Evolutionary conservation across 2,888 invertebrate genomes (phyloP).

Genomic region (Acholoe squamosa): DNA sequence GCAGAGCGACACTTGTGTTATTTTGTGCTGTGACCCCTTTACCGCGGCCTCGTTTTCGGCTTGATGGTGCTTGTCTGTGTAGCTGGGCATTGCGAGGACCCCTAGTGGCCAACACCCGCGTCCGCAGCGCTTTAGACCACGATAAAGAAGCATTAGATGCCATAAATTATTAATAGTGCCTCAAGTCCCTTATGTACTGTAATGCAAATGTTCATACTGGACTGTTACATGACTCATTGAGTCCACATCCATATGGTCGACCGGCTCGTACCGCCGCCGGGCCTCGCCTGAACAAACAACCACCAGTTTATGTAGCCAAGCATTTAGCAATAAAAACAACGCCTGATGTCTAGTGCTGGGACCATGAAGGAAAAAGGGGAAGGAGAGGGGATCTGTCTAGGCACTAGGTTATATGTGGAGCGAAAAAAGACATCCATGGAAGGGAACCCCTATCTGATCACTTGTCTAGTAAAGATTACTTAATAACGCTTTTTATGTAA

Average conservation of each 20-base stretch:
- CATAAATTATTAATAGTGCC: slow-evolving; percentile 59
- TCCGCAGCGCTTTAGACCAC: slow-evolving; percentile 41
- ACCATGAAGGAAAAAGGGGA: background rate
- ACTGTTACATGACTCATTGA: slow-evolving; percentile 60
- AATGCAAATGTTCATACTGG: slow-evolving; percentile 61
- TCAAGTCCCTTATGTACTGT: slow-evolving; percentile 59
- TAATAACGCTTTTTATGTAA: slow-evolving; percentile 19
- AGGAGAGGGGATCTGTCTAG: slow-evolving; percentile 1
- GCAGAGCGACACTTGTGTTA: background rate
- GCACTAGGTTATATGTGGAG: background rate
- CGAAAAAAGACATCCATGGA: background rate
- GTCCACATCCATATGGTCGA: slow-evolving; percentile 52
- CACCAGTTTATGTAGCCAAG: slow-evolving; percentile 35
- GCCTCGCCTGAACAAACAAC: slow-evolving; percentile 48
- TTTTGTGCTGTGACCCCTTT: background rate
- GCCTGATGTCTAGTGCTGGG: slow-evolving; percentile 27
- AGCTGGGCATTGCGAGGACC: background rate
- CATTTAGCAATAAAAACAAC: slow-evolving; percentile 55
- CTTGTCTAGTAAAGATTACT: slow-evolving; percentile 37
- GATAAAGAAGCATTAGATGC: slow-evolving; percentile 63
- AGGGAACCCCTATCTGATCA: slow-evolving; percentile 14
- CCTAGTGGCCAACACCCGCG: background rate
- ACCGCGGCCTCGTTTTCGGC: background rate
- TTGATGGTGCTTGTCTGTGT: slow-evolving; percentile 3
- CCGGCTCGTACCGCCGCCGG: background rate